Evolutionary conservation across 1,140 invertebrate species (phyloP).

Genomic region (Helicoverpa armigera): DNA sequence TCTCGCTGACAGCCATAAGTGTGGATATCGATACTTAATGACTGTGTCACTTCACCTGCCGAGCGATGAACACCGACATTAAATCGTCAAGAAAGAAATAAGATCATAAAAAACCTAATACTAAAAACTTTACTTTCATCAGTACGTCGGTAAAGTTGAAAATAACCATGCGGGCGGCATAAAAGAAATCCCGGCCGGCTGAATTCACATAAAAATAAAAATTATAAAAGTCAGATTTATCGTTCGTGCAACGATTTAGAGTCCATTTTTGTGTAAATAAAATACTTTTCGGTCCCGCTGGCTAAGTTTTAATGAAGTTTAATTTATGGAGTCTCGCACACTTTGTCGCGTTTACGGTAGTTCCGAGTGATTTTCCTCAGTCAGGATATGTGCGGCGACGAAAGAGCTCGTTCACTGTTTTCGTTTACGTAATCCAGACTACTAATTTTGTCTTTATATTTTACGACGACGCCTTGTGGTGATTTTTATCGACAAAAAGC

Average conservation of each 20-base stretch:
- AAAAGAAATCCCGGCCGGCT: slow-evolving; percentile 68
- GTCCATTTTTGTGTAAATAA: slow-evolving; percentile 66
- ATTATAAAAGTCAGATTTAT: slow-evolving; percentile 59
- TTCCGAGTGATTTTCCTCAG: slow-evolving; percentile 61
- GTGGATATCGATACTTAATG: slow-evolving; percentile 50
- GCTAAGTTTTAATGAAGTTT: slow-evolving; percentile 77
- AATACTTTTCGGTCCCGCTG: slow-evolving; percentile 54
- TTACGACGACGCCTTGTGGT: slow-evolving; percentile 41
- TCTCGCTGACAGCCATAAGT: slow-evolving; percentile 57
- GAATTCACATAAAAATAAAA: slow-evolving; percentile 69
- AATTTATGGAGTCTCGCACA: slow-evolving; percentile 73
- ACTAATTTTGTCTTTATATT: slow-evolving; percentile 69
- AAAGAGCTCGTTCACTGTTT: slow-evolving; percentile 63
- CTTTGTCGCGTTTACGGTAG: slow-evolving; percentile 75
- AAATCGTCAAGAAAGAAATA: slow-evolving; percentile 49
- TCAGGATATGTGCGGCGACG: slow-evolving; percentile 65
- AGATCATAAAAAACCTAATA: slow-evolving; percentile 35
- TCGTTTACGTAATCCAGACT: slow-evolving; percentile 70
- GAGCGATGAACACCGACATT: slow-evolving; percentile 36
- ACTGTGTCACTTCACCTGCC: slow-evolving; percentile 39
- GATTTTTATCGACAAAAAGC: slow-evolving; percentile 44
- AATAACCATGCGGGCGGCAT: slow-evolving; percentile 64
- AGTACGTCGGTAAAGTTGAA: slow-evolving; percentile 67
- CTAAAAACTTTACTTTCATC: slow-evolving; percentile 63
- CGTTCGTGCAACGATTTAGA: slow-evolving; percentile 55